phyloP scores from a whole-genome alignment of 2,113 vertebrate genomes.

The Acanthisitta chloris region DNA sequence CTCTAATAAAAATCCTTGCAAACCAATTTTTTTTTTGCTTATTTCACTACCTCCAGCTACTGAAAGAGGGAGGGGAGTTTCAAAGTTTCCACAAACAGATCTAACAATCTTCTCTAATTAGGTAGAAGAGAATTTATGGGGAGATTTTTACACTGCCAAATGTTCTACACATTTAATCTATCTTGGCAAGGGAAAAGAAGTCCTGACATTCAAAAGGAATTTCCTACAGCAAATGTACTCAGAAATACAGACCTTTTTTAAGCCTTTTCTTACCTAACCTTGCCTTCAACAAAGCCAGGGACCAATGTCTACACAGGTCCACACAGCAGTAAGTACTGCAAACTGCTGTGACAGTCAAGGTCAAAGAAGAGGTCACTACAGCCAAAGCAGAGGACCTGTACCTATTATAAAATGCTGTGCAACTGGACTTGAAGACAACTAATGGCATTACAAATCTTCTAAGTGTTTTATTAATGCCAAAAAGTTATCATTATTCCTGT shows the following conservation, averaged over 20 bases:
- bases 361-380: background rate
- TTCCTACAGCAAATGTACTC: background rate
- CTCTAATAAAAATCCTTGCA: background rate
- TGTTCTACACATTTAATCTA: background rate
- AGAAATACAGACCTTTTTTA: background rate
- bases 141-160: slow-evolving; percentile 7
- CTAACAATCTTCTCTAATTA: slow-evolving; percentile 37
- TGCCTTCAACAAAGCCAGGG: background rate
- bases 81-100: slow-evolving; percentile 37
- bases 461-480: background rate
- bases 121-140: slow-evolving; percentile 1
- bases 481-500: background rate
- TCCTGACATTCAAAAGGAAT: slow-evolving; percentile 25
- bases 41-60: slow-evolving; percentile 49
- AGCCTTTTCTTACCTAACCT: background rate
- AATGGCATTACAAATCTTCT: background rate
- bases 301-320: background rate
- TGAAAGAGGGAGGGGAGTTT: slow-evolving; percentile 13
- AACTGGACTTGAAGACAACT: background rate
- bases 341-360: background rate
- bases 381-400: background rate
- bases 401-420: background rate
- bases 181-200: slow-evolving; percentile 23
- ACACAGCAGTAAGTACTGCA: background rate
- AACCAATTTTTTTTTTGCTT: background rate